Evolutionary conservation across 2,888 invertebrate species (phyloP).

Genomic region (Chrysolina oricalcia): DNA sequence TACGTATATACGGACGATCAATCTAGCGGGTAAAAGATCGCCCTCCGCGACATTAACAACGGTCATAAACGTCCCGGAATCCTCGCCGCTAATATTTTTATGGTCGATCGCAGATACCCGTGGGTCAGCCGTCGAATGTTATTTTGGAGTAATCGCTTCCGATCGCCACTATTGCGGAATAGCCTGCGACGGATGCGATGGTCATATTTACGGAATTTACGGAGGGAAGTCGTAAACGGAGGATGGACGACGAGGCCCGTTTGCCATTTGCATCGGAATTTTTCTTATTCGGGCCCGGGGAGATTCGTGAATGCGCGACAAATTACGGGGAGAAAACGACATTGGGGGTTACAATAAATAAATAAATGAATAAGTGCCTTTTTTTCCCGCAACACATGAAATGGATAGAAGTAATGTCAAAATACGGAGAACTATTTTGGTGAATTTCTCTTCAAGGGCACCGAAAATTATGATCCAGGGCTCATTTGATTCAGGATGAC

Average conservation of each 20-base stretch:
- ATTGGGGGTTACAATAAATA: background rate
- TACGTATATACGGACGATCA: slow-evolving; percentile 18
- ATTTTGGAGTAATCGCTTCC: slow-evolving; percentile 70
- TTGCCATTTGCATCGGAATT: slow-evolving; percentile 19
- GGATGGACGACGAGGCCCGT: slow-evolving; percentile 10
- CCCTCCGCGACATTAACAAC: slow-evolving; percentile 61
- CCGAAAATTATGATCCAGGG: too few relatives aligned
- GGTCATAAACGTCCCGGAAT: slow-evolving; percentile 68
- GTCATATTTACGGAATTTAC: slow-evolving; percentile 42
- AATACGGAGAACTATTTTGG: too few relatives aligned
- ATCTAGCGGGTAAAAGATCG: slow-evolving; percentile 49
- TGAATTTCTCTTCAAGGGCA: too few relatives aligned
- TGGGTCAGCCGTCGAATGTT: slow-evolving; percentile 66
- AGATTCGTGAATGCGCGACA: background rate
- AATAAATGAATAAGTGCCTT: background rate
- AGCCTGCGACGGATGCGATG: slow-evolving; percentile 38
- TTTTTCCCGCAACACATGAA: too few relatives aligned
- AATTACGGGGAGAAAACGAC: background rate
- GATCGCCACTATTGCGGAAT: slow-evolving; percentile 45
- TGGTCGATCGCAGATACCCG: slow-evolving; percentile 72
- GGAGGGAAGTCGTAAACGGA: slow-evolving; percentile 38
- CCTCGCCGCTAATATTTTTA: slow-evolving; percentile 72
- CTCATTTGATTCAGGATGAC: too few relatives aligned
- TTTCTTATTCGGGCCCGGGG: background rate
- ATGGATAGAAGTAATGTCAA: too few relatives aligned